A percentile compares a stretch with the other conserved stretches of the same genome.
Evolutionary conservation across 2,797 vertebrate species (phyloP).

Genomic region (Anabas testudineus): DNA sequence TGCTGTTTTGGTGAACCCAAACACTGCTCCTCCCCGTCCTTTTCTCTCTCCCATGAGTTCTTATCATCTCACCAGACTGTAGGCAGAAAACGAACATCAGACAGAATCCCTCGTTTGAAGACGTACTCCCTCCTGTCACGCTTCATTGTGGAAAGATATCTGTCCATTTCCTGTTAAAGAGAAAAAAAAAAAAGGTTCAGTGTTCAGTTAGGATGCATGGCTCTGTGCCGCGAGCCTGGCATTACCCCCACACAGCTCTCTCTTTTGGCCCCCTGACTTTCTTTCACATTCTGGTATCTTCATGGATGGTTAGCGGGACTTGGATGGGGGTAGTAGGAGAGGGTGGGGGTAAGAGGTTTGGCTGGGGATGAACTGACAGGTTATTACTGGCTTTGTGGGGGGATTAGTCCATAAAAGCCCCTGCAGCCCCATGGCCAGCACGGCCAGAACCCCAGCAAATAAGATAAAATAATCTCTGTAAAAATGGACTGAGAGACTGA

Average conservation of each 20-base stretch:
- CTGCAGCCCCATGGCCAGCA: conserved; percentile 76
- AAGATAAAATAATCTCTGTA: conserved; percentile 85
- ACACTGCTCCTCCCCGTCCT: conserved; percentile 6
- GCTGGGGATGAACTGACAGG: conserved; percentile 85
- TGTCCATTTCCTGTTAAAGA: conserved; percentile 56
- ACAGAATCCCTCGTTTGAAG: conserved; percentile 59
- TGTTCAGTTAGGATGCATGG: conserved; percentile 51
- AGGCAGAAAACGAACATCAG: conserved; percentile 56
- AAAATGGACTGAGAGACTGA: conserved; percentile 71
- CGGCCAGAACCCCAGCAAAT: conserved; percentile 78
- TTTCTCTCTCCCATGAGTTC: conserved; percentile 48
- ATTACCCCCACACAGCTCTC: conserved; percentile 60
- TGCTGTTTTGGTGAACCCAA: conserved; percentile 10
- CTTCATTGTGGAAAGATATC: conserved; percentile 68
- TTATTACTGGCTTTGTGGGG: conserved; percentile 88
- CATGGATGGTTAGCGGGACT: conserved; percentile 61
- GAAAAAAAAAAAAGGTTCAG: conserved; percentile 39
- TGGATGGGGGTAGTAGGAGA: conserved; percentile 40
- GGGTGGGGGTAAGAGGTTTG: conserved; percentile 63
- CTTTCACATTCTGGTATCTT: conserved; percentile 73
- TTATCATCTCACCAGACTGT: conserved; percentile 59
- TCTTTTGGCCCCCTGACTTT: conserved; percentile 60
- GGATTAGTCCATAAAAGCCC: conserved; percentile 87
- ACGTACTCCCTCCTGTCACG: conserved; percentile 59
- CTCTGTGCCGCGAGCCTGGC: conserved; percentile 60